phyloP scores from a whole-genome alignment of 2,888 invertebrate species.

The Leptodirus hochenwartii region DNA sequence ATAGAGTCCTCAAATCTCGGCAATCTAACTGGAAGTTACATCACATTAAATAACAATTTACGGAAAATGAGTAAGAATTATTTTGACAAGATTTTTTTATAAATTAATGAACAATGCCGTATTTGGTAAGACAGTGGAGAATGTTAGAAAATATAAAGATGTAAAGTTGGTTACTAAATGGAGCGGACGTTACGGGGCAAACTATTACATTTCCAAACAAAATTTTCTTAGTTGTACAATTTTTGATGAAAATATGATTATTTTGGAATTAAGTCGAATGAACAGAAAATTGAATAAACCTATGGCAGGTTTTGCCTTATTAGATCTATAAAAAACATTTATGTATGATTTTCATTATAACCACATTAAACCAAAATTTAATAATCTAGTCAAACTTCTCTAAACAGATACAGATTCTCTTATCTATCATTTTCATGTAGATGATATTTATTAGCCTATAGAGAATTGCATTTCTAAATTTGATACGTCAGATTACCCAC shows the following conservation, averaged over 20 bases:
- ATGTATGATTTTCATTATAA: conserved; percentile 22
- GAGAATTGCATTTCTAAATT: conserved; percentile 15
- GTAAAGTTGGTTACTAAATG: conserved; percentile 18
- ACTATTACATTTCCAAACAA: conserved; percentile 9
- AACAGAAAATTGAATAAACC: conserved; percentile 18
- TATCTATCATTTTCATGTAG: conserved; percentile 17
- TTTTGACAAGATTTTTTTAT: too few relatives aligned
- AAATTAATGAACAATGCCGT: conserved; percentile 13
- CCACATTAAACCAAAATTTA: conserved; percentile 16
- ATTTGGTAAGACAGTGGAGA: conserved; percentile 23
- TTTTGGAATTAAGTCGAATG: conserved; percentile 17
- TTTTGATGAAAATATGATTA: conserved; percentile 19
- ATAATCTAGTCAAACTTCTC: conserved; percentile 12
- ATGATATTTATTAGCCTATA: conserved; percentile 14
- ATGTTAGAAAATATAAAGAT: conserved; percentile 21
- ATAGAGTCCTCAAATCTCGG: too few relatives aligned
- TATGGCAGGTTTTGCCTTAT: conserved; percentile 18
- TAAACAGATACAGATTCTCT: conserved; percentile 16
- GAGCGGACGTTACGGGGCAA: conserved; percentile 13
- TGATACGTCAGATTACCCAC: conserved; percentile 16
- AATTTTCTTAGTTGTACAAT: conserved; percentile 16
- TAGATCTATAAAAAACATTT: conserved; percentile 20
- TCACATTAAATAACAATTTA: too few relatives aligned
- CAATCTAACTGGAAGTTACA: too few relatives aligned
- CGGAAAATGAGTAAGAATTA: too few relatives aligned